Conservation (phyloP, 2,888 invertebrate genomes). For the Rotaria magnacalcarata region DNA sequence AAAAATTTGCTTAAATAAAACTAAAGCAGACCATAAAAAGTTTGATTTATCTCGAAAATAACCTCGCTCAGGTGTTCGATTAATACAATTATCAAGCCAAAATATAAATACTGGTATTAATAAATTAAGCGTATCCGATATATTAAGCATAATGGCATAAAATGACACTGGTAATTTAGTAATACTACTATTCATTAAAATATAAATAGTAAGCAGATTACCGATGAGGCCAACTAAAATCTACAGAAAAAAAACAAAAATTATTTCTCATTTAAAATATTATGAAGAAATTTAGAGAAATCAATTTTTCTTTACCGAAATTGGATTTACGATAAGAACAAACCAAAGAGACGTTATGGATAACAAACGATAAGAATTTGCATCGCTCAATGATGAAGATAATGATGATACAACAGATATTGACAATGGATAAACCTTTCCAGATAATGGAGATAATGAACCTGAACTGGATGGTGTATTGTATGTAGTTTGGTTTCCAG, state of each 20-base stretch:
- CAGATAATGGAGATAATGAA: background rate
- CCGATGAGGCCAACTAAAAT: slow-evolving; percentile 16
- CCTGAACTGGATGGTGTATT: background rate
- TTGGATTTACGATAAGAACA: slow-evolving; percentile 10
- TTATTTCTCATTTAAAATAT: background rate
- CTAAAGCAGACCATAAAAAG: background rate
- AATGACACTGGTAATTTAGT: slow-evolving; percentile 1
- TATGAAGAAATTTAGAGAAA: too few relatives aligned
- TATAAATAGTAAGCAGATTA: background rate
- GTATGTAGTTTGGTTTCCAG: background rate
- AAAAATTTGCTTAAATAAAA: too few relatives aligned
- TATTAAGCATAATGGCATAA: slow-evolving; percentile 32
- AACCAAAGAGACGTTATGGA: background rate
- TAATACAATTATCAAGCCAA: slow-evolving; percentile 36
- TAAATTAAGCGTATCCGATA: slow-evolving; percentile 33
- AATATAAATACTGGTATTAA: slow-evolving; percentile 30
- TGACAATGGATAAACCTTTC: background rate
- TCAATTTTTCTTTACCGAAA: background rate
- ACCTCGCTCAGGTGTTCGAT: background rate
- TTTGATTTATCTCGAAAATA: slow-evolving; percentile 31
- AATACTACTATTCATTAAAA: background rate
- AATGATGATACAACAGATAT: background rate
- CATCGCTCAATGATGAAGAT: background rate
- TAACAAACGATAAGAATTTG: background rate
- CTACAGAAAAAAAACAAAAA: background rate